Conservation (phyloP, 2,888 invertebrate genomes). For the Neoitamus cyanurus region DNA sequence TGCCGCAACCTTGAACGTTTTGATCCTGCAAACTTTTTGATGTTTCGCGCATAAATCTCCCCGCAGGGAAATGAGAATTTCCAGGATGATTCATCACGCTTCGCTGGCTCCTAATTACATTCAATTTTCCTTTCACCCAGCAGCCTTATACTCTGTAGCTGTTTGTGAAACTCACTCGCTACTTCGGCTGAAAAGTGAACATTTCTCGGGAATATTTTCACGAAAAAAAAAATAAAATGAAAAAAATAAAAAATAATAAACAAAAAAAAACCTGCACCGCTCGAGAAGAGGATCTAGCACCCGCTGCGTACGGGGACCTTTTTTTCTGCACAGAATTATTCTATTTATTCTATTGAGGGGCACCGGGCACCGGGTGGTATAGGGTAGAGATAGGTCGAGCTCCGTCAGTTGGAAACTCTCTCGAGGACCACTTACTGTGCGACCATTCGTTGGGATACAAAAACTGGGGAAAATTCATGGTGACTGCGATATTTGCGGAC, state of each 20-base stretch:
- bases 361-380: neutral
- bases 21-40: conserved; percentile 2
- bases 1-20: neutral
- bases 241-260: neutral
- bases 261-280: neutral
- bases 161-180: neutral
- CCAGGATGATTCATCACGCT: conserved; percentile 2
- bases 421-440: neutral
- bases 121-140: neutral
- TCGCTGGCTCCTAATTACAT: conserved; percentile 28
- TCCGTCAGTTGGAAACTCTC: neutral
- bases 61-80: neutral
- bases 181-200: neutral
- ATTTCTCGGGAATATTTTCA: neutral
- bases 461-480: neutral
- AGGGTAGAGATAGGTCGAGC: neutral
- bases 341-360: neutral
- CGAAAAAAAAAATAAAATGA: neutral
- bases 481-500: neutral
- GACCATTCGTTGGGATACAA: neutral
- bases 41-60: neutral
- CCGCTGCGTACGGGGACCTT: neutral
- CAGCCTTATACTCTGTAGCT: neutral
- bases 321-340: neutral
- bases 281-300: neutral